Conservation (phyloP, 2,797 vertebrate species). For the Myotis pilosus region DNA sequence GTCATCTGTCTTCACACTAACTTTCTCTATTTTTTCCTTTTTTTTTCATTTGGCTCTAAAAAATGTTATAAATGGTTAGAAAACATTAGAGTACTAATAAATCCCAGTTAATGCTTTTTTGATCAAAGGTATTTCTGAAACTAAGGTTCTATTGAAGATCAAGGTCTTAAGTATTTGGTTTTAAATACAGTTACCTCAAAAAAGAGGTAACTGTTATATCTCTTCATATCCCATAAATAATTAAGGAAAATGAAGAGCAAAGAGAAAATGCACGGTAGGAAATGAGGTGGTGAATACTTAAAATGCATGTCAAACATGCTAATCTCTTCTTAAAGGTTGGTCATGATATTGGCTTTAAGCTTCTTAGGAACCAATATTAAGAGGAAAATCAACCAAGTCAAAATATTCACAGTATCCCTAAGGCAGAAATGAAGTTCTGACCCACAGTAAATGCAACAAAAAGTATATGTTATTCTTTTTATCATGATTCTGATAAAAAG, state of each 20-base stretch:
- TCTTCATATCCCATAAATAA: neutral
- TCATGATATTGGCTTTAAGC: neutral
- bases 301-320: neutral
- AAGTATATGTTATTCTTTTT: no score
- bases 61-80: neutral
- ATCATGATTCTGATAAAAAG: neutral
- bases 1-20: neutral
- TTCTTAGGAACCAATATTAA: neutral
- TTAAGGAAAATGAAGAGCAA: neutral
- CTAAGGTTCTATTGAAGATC: neutral
- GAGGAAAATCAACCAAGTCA: slow-evolving; percentile 2
- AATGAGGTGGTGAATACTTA: neutral
- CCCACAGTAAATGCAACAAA: neutral
- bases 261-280: neutral
- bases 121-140: neutral
- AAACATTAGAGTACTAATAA: neutral
- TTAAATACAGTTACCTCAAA: neutral
- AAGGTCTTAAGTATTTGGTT: neutral
- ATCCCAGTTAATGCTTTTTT: neutral
- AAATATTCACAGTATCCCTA: neutral
- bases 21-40: neutral
- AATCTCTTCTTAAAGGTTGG: neutral
- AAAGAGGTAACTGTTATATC: neutral
- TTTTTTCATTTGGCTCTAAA: neutral
- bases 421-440: neutral